Base-by-base conservation (phyloP, 2,113 vertebrate genomes). In the Motacilla alba region DNA sequence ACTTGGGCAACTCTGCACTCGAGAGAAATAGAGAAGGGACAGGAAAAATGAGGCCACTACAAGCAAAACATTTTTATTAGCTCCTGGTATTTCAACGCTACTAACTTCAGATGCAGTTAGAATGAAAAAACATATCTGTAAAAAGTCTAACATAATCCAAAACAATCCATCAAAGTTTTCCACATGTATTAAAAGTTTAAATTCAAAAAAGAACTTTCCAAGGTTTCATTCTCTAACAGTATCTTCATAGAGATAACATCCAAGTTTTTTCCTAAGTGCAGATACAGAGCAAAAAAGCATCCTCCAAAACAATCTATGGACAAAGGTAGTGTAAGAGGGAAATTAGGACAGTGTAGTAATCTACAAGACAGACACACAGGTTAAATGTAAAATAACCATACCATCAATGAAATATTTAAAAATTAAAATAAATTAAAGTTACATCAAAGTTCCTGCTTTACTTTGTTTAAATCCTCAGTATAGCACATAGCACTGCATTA, bases 361-460 rank as follows among this genome's bases (percentile, higher is more conserved):
- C 73, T 77, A 92, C 78, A 92, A 96, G 83, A 62, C 74, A 96
- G 83, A 87, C 94, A 96, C 95, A 90, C 64, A 81, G 82, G 83
- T 95, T 97, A 86, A 96, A 95, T 88, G 87, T 88, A 87, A 97
- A 95, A 96, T 83, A 91, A 93, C 96, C 81, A 94, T 82, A 94
- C 73, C 66, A 83, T 74, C 94, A 94, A 89, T 78, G 94, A 92
- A 96, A 94, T 90, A 94, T 13, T 94, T 96, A 67, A 96, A 96
- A 94, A 93, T 86, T 66, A 97, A 96, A 98, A 98, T 98, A 98
- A 98, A 97, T 98, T 98, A 98, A 97, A 68, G 83, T 95, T 96
- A 97, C 88, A 76, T 84, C 87, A 55, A n/a, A 86, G 62, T 96
- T 97, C 95, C 96, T 95, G 91, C 90, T 96, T 95, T 89, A 86